Evolutionary conservation across 2,888 invertebrate genomes (phyloP).

Genomic region (Xylocampa areola): DNA sequence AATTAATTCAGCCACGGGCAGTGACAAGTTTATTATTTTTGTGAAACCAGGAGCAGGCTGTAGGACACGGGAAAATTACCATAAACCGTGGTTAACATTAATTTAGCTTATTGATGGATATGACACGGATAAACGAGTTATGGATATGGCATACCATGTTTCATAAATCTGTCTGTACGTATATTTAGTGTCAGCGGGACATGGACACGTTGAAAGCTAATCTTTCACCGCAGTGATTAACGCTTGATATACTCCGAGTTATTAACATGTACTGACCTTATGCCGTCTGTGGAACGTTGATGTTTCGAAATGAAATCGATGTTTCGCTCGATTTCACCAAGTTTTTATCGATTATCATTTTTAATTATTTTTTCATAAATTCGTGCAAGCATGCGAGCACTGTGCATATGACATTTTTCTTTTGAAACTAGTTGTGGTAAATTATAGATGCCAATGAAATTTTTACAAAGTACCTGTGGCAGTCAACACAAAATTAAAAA

Average conservation of each 20-base stretch:
- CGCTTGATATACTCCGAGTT: slow-evolving; percentile 38
- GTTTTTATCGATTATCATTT: background rate
- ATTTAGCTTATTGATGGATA: slow-evolving; percentile 73
- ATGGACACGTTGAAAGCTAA: slow-evolving; percentile 48
- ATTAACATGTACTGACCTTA: slow-evolving; percentile 43
- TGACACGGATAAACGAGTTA: slow-evolving; percentile 48
- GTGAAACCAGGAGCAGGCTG: slow-evolving; percentile 62
- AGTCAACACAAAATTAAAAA: too few relatives aligned
- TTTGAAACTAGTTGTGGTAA: too few relatives aligned
- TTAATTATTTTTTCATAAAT: background rate
- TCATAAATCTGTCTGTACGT: slow-evolving; percentile 45
- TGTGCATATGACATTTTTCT: too few relatives aligned
- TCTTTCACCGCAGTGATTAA: slow-evolving; percentile 51
- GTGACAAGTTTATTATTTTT: slow-evolving; percentile 78
- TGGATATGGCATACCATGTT: slow-evolving; percentile 50
- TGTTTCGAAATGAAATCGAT: slow-evolving; percentile 15
- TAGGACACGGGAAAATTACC: slow-evolving; percentile 68
- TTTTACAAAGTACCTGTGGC: too few relatives aligned
- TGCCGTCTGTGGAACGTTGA: slow-evolving; percentile 33
- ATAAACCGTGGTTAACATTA: slow-evolving; percentile 76
- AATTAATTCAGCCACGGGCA: slow-evolving; percentile 71
- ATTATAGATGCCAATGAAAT: too few relatives aligned
- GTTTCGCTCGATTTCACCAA: slow-evolving; percentile 17
- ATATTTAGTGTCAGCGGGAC: slow-evolving; percentile 52
- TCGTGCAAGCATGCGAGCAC: background rate